Evolutionary conservation across 2,888 invertebrate genomes (phyloP), one percentile per base, ranked within the genome.

Genomic region (Julus scandinavius): DNA sequence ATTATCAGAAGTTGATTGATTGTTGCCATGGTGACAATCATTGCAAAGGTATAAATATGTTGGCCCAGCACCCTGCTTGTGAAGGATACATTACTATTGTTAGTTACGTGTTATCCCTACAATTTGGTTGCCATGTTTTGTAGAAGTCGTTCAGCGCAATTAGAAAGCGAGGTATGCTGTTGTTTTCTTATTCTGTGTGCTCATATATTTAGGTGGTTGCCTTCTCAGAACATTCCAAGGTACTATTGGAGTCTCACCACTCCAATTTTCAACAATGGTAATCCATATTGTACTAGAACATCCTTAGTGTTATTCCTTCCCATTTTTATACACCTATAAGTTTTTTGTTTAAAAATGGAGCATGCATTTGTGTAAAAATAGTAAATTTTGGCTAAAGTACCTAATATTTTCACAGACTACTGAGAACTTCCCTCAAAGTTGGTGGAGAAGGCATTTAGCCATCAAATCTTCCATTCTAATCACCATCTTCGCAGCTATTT

Each of bases 141-240:
- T 13, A 2, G 80, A 11, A 29, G 80, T 38, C 80, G 80, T 4
- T 80, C 80, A 2, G 3, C 29, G 13, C 29, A 38, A 38, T 4
- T 80, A 13, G 9, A 80, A 13, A 80, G 11, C 38, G 80, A 80
- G 80, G 80, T 80, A 80, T 38, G 38, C 11, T 45, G 7, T 13
- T 38, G 15, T 29, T 80, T 80, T 29, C 11, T 80, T 80, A 29
- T 38, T 80, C 80, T 80, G 29, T 38, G 1, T 45, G 45, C 45
- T 45, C 45, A 7, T 80, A 38, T 80, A 15, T 80, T 3, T 38
- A 80, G 80, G 80, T 20, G 80, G 80, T 20, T 80, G 11, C 38
- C 80, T 80, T 38, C 80, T 80, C 11, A 80, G 80, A 80, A 80
- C 80, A 80, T 80, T 80, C 80, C 80, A 80, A 80, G 80, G 80